Evolutionary conservation across 2,888 invertebrate genomes (phyloP), one percentile per base, ranked within the genome.

Genomic region (Ophion costatus): DNA sequence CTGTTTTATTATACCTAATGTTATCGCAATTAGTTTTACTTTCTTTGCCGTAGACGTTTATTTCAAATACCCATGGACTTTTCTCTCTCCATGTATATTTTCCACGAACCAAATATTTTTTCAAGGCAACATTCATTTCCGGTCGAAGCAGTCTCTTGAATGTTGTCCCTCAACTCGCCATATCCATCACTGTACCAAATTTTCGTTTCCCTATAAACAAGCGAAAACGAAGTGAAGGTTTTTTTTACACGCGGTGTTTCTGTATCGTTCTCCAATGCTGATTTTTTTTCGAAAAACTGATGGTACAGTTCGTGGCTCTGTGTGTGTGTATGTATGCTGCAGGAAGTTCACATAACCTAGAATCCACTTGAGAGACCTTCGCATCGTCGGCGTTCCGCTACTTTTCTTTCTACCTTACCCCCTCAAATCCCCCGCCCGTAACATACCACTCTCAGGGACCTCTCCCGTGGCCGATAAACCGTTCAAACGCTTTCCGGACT

Each of bases 401-500:
- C 64, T 69, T 22, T 67, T 61, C 20, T 71, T 78, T 77, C 22
- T 81, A 67, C 51, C 20, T 70, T 38, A 24, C 57, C 61, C 70
- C 56, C 51, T 17, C 51, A 57, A 38, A 17, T 10, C 42, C 42
- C 51, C 51, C 17, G 51, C 17, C 51, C 24, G 69, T n/a, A 70
- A 78, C 61, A 61, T 61, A 78, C 59, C 61, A 69, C 77, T 69
- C 77, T 77, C 76, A 6, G 42, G 57, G 66, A 10, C 59, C 66
- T 67, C 73, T 75, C 81, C 59, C 70, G 82, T 80, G 82, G 77
- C 85, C 86, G 85, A 88, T 88, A 88, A 88, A 86, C 77, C 83
- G 85, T 86, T 83, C 87, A 80, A 86, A 86, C 84, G 82, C 73
- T 86, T 88, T 88, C 87, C 88, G 86, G 86, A 78, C 71, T 80